Percentiles rank a stretch among this genome's conserved stretches.
Evolutionary conservation across 2,888 invertebrate genomes (phyloP).

Genomic region (Melinaea marsaeus): DNA sequence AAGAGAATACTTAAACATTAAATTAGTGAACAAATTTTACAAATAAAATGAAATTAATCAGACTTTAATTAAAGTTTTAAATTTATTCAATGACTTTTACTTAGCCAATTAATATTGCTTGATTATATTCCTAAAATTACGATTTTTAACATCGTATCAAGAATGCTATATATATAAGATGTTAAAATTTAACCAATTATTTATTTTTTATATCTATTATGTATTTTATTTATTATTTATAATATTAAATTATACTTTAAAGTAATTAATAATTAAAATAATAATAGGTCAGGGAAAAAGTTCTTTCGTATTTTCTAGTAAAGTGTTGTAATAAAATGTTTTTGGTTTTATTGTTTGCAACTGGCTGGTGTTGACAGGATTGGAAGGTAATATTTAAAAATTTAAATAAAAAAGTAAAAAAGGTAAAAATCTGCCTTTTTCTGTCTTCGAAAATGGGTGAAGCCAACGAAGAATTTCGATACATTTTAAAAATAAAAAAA

Average conservation of each 20-base stretch:
- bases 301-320: no score
- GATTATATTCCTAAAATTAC: neutral
- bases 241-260: neutral
- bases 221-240: neutral
- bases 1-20: slow-evolving; percentile 16
- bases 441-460: no score
- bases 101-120: neutral
- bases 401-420: no score
- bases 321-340: no score
- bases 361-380: no score
- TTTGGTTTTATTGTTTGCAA: no score
- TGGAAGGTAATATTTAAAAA: no score
- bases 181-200: neutral
- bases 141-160: neutral
- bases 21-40: neutral
- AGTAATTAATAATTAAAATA: neutral
- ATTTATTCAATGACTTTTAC: neutral
- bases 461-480: no score
- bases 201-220: neutral
- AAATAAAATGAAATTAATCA: neutral
- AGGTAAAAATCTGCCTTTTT: no score
- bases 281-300: neutral
- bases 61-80: slow-evolving; percentile 1
- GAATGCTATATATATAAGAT: neutral
- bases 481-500: no score